These are phyloP conservation scores for Clepsis dumicolana DNA, from an alignment of 2,888 invertebrate genomes.

Conservation along the genomic window DNA sequence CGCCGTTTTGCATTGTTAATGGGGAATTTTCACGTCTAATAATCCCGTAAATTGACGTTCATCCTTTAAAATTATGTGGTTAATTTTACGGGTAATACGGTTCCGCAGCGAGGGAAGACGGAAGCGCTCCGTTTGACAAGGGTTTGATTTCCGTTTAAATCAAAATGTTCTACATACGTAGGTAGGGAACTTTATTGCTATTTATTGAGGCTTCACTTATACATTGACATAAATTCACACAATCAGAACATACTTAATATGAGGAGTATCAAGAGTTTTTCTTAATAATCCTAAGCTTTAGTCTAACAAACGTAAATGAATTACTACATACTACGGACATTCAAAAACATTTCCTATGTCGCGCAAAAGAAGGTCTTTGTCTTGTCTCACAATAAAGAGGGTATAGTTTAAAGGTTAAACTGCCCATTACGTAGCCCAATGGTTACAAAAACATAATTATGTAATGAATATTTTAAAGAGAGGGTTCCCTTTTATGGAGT, in stretches of 20 bases:
- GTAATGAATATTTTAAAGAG: constrained; percentile 12
- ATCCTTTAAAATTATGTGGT: constrained; percentile 32
- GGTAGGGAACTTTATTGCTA: background rate
- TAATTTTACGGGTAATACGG: constrained; percentile 37
- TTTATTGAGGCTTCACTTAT: background rate
- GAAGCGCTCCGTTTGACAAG: constrained; percentile 32
- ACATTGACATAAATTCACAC: background rate
- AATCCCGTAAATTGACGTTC: constrained; percentile 34
- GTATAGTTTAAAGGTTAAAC: constrained; percentile 11
- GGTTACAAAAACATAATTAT: constrained; percentile 8
- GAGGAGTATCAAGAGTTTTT: background rate
- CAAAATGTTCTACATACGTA: constrained; percentile 11
- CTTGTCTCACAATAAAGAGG: constrained; percentile 1
- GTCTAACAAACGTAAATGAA: background rate
- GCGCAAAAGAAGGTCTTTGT: background rate
- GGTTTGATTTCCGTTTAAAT: constrained; percentile 30
- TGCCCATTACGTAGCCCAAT: background rate
- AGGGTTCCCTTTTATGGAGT: background rate
- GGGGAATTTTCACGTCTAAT: constrained; percentile 34
- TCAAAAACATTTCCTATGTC: background rate
- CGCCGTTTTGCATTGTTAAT: constrained; percentile 31
- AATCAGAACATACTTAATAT: background rate
- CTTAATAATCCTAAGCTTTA: background rate
- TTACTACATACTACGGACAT: background rate
- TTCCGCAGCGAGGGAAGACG: constrained; percentile 15